Evolutionary conservation across 2,113 vertebrate species (phyloP), one percentile per base, ranked within the genome.

Genomic region (Cervus canadensis): DNA sequence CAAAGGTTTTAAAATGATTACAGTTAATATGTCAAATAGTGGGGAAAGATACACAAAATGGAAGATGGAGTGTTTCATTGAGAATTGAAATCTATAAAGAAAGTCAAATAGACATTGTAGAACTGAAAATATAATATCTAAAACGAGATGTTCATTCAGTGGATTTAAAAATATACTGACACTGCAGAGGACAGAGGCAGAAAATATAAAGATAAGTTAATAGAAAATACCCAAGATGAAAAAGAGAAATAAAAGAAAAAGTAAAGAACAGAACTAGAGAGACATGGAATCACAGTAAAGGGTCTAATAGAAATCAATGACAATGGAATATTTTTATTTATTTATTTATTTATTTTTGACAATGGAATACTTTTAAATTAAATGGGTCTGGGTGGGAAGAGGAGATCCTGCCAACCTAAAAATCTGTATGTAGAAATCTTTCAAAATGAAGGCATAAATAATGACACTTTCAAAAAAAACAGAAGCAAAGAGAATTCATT

Each of bases 301-400:
- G 10, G 26, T n/a, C n/a, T 10, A 3, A 0, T 1, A 36, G 45
- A 2, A 3, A 6, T 15, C 36, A 5, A 64, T 16, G 50, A 1
- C 3, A 2, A 28, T 3, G 28, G 10, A 8, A 8, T 26, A 3
- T 26, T 54, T 30, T 52, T 6, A 67, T 50, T 50, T 50, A 50
- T 14, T 50, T 50, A 50, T 50, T 50, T 50, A 50, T 50, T 50
- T 50, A 50, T 50, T 50, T 50, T 50, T 1, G 50, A 1, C 3
- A 2, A 28, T 3, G 25, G 10, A 8, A 8, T 26, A 3, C 21
- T 54, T 30, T 52, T 6, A 67, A 76, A n/a, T 56, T 25, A 54
- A 16, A 36, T 5, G 7, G 0, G 3, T 13, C 15, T 50, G 11
- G 1, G 13, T 5, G 9, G 45, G 30, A 57, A 16, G 6, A 23